Conservation (phyloP, 2,888 invertebrate genomes). For the Alviniconcha strummeri region DNA sequence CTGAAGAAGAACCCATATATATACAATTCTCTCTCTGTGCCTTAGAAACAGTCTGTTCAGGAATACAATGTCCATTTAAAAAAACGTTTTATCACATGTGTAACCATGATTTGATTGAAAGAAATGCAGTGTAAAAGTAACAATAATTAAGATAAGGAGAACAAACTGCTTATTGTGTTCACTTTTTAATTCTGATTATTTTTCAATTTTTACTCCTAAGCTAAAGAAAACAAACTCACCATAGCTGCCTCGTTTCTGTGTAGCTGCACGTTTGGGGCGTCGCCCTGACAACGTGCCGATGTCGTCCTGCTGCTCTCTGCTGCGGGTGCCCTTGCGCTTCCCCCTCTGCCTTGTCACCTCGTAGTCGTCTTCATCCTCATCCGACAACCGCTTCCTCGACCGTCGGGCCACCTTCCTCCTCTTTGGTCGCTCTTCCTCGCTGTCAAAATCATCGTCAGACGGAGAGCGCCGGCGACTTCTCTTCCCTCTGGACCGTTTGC, state of each 20-base stretch:
- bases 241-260: slow-evolving; percentile 60
- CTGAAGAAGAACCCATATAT: too few species aligned
- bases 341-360: slow-evolving; percentile 8
- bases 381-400: slow-evolving; percentile 6
- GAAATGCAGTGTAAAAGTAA: too few species aligned
- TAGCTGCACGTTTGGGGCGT: slow-evolving; percentile 55
- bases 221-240: slow-evolving; percentile 41
- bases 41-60: too few species aligned
- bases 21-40: too few species aligned
- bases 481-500: slow-evolving; percentile 12
- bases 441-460: slow-evolving; percentile 29
- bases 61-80: too few species aligned
- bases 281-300: slow-evolving; percentile 30
- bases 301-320: slow-evolving; percentile 30
- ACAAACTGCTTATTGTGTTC: too few species aligned
- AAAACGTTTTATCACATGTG: too few species aligned
- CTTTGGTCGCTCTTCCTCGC: slow-evolving; percentile 25
- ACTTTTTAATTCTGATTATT: too few species aligned
- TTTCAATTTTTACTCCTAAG: too few species aligned
- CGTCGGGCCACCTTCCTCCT: not conserved
- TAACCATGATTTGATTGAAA: too few species aligned
- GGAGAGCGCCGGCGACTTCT: slow-evolving; percentile 15
- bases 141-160: too few species aligned
- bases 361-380: slow-evolving; percentile 42
- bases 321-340: slow-evolving; percentile 27